Conservation (phyloP, 2,888 invertebrate species). For the Tuberolachnus salignus region DNA sequence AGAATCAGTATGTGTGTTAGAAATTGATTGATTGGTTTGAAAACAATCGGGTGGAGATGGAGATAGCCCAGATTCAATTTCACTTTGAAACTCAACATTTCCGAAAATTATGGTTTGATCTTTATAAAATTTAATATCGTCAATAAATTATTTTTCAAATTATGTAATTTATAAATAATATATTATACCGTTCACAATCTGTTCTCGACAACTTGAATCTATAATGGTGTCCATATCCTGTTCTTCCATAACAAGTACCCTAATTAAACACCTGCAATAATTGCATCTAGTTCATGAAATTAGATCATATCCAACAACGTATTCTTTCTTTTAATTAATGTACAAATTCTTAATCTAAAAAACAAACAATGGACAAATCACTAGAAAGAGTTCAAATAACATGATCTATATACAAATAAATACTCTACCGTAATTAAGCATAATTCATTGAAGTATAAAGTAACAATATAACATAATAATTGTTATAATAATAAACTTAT, state of each 20-base stretch:
- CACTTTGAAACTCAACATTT: slow-evolving; percentile 40
- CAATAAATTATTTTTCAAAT: not conserved
- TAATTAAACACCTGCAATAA: not conserved
- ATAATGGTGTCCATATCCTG: slow-evolving; percentile 14
- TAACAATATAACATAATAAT: no score
- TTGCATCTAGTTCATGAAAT: not conserved
- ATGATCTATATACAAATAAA: no score
- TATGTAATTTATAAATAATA: not conserved
- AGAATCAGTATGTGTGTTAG: slow-evolving; percentile 26
- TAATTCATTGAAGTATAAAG: no score
- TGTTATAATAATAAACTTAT: no score
- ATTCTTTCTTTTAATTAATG: not conserved
- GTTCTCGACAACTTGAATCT: slow-evolving; percentile 25
- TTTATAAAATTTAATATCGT: not conserved
- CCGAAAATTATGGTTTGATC: slow-evolving; percentile 1
- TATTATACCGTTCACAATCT: not conserved
- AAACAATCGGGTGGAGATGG: slow-evolving; percentile 26
- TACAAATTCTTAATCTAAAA: no score
- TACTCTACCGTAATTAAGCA: no score
- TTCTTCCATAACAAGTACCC: slow-evolving; percentile 29
- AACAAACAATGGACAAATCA: no score
- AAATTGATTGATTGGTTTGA: slow-evolving; percentile 1
- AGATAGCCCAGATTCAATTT: slow-evolving; percentile 35
- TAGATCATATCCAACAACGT: not conserved
- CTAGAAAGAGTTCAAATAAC: no score